These are phyloP conservation scores for Leptosomus discolor DNA, from an alignment of 2,113 vertebrate species.

Conservation along the genomic window DNA sequence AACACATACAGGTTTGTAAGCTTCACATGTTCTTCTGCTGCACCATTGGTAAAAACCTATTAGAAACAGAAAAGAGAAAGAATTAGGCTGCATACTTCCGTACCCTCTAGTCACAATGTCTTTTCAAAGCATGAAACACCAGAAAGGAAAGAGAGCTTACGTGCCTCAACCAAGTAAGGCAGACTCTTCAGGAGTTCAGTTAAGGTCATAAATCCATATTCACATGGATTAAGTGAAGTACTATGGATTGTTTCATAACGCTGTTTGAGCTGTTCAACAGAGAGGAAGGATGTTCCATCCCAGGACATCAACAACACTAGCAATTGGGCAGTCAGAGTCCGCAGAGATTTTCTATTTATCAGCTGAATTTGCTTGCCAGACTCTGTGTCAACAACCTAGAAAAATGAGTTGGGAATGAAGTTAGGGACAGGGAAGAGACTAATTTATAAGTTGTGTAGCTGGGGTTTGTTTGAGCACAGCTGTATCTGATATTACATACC, in stretches of 20 bases:
- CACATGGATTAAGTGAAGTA: conserved; percentile 87
- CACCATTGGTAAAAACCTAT: conserved; percentile 80
- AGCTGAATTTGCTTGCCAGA: conserved; percentile 89
- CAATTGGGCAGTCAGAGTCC: conserved; percentile 89
- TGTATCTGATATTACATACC: not conserved
- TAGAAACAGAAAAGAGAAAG: not conserved
- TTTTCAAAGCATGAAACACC: not conserved
- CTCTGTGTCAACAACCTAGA: conserved; percentile 82
- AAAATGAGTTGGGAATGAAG: not conserved
- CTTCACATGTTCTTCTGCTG: conserved; percentile 81
- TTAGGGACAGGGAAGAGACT: not conserved
- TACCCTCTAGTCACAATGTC: not conserved
- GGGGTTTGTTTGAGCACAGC: not conserved
- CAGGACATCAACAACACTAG: conserved; percentile 92
- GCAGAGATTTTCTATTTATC: conserved; percentile 93
- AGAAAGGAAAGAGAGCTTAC: not conserved
- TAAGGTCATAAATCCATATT: conserved; percentile 96
- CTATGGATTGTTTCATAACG: conserved; percentile 78
- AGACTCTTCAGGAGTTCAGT: conserved; percentile 91
- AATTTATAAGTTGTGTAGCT: not conserved
- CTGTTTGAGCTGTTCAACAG: conserved; percentile 82
- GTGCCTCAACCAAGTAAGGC: conserved; percentile 92
- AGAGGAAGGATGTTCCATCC: conserved; percentile 74
- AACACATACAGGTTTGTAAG: conserved; percentile 92
- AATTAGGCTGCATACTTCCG: fast-evolving